These are phyloP conservation scores for Rhinoptilus africanus DNA, from an alignment of 2,113 vertebrate genomes.

Conservation along the genomic window DNA sequence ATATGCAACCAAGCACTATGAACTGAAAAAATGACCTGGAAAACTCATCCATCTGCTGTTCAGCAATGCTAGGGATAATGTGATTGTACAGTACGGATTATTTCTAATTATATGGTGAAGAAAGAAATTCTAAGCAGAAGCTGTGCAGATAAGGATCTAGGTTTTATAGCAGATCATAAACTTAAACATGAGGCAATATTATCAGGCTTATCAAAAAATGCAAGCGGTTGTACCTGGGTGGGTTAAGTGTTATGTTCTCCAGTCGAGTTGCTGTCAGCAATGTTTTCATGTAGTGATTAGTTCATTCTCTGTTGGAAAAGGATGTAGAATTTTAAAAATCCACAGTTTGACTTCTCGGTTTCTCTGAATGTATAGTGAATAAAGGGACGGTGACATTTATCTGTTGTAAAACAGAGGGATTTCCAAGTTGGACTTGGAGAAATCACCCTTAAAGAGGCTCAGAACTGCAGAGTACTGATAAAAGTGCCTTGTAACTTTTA, in stretches of 20 bases:
- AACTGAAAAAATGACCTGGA: neutral
- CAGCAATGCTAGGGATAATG: neutral
- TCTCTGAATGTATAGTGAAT: neutral
- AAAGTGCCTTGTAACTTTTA: neutral
- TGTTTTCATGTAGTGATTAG: neutral
- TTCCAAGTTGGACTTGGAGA: neutral
- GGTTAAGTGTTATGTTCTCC: neutral
- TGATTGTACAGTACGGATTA: neutral
- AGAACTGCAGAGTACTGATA: neutral
- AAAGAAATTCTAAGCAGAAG: neutral
- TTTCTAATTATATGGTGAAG: neutral
- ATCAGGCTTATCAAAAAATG: neutral
- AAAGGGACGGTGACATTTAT: neutral
- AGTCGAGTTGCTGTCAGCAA: neutral
- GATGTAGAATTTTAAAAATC: neutral
- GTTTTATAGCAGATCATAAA: neutral
- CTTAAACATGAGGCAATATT: neutral
- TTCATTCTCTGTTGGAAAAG: neutral
- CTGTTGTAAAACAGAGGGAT: neutral
- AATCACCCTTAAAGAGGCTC: neutral
- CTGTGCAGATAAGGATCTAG: neutral
- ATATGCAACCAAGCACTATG: neutral
- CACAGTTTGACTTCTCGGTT: neutral
- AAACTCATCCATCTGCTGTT: neutral
- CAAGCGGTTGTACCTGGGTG: neutral